Percentiles rank a stretch among this genome's conserved stretches.
These are phyloP conservation scores for Phoebastria nigripes DNA, from an alignment of 2,797 vertebrate genomes.

Conservation along the genomic window DNA sequence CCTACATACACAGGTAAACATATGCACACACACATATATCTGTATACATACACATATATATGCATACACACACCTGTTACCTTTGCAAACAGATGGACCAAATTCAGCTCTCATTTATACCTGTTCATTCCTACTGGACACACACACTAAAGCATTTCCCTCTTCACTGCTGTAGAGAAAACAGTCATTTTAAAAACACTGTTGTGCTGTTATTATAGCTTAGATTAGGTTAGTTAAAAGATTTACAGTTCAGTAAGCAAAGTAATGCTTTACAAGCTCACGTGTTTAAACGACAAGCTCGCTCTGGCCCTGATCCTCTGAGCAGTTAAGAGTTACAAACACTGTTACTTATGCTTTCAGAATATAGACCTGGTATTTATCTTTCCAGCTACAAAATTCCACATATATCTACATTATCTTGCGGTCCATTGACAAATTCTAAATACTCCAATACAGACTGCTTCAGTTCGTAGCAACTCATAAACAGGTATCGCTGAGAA, in stretches of 20 bases:
- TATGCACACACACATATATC: background rate
- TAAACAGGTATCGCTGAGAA: conserved; percentile 14
- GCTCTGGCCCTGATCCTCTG: conserved; percentile 52
- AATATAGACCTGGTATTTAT: background rate
- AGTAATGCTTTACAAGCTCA: conserved; percentile 40
- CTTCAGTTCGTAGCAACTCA: background rate
- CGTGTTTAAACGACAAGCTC: background rate
- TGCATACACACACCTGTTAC: conserved; percentile 36
- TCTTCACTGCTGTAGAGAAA: conserved; percentile 10
- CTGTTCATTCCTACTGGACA: conserved; percentile 26
- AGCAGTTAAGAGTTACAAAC: conserved; percentile 23
- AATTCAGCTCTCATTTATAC: conserved; percentile 35
- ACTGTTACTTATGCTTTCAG: conserved; percentile 24
- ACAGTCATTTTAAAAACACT: background rate
- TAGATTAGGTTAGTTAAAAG: conserved; percentile 57
- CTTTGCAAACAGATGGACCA: conserved; percentile 56
- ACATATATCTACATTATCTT: background rate
- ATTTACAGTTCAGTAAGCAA: conserved; percentile 52
- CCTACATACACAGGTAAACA: background rate
- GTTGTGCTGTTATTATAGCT: conserved; percentile 31
- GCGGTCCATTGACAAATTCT: background rate
- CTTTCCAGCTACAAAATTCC: background rate
- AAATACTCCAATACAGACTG: background rate
- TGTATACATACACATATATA: background rate
- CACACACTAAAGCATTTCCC: background rate